Evolutionary conservation across 2,113 vertebrate species (phyloP), one percentile per base, ranked within the genome.

Genomic region (Indicator indicator): DNA sequence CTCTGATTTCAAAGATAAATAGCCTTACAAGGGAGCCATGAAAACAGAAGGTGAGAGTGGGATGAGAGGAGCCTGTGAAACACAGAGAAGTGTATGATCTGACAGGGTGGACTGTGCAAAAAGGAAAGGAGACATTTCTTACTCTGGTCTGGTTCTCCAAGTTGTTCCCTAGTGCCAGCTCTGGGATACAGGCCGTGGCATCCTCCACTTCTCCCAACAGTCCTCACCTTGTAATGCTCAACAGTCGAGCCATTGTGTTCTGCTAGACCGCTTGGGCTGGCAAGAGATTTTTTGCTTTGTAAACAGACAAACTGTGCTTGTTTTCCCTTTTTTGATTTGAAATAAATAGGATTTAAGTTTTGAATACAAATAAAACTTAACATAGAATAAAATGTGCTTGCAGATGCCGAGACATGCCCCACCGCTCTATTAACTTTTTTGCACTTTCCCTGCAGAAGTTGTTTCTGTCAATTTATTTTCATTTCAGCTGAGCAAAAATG

Each of bases 381-480:
- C 56, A 46, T 15, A 40, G 72, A 70, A 78, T 81, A 81, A 71
- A 76, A 74, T 32, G 11, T 33, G 48, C 12, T 69, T 88, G 16
- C 19, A 46, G 80, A 46, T 94, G 89, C 71, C 2, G n/a, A 93
- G 85, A 79, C 32, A 64, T 75, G 40, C 73, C 17, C 84, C 15
- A 38, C 16, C 30, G 65, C 73, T 89, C 88, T 38, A 36, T 69
- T 70, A 91, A 77, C 48, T 91, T 86, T 71, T 83, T 68, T 85
- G 33, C 42, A 80, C 87, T 88, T 94, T 89, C 62, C 65, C 56
- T 75, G 77, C 52, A 94, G 67, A 92, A 97, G 88, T 93, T 91
- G 59, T 85, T 95, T 94, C 86, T 97, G 89, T 76, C 93, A 82
- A 70, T 89, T 95, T 90, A 92, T 92, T 94, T 96, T 86, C 86